Base-by-base conservation (phyloP, 2,113 vertebrate species). In the Festucalex cinctus region DNA sequence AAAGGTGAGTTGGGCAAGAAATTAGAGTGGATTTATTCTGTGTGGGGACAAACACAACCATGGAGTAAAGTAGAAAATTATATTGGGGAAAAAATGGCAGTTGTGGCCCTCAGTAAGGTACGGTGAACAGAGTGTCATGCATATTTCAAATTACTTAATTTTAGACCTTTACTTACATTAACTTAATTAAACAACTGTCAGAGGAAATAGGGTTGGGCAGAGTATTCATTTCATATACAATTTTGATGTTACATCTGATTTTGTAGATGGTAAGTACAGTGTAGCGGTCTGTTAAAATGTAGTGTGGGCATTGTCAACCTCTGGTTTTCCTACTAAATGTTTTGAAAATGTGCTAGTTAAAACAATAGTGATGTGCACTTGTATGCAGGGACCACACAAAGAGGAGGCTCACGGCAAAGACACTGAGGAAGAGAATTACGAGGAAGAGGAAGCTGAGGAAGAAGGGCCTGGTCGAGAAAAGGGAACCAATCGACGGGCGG, bases 381-480 rank as follows among this genome's bases (percentile, higher is more conserved):
- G 39, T 43, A 17, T 26, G 37, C 37, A 65, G 9, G 90, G 81
- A 2, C 86, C 80, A 14, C 87, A 88, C 63, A 91, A 93, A 19
- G 90, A 90, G 43, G 89, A 84, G 58, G 84, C 82, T 17, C 91
- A 28, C 44, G 91, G 79, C 66, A 86, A 80, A 56, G 76, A 62
- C 80, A 91, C 88, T 5, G 90, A 85, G 62, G 94, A 96, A 58
- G 94, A 95, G 16, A 94, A 95, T 26, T 95, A 98, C 0, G 94
- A 97, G 28, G 95, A 96, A 22, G 95, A 97, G 26, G 95, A 94
- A 0, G 93, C 90, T 1, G 95, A 93, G 0, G 94, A 94, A 0
- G 93, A 92, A 0, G 84, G 84, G 6, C 92, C 77, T 0, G 92
- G 85, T 24, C 61, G 22, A 9, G 86, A 87, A 58, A 93, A 92